These are phyloP conservation scores for Sylvilagus bachmani DNA, from an alignment of 2,113 vertebrate genomes.

Conservation along the genomic window DNA sequence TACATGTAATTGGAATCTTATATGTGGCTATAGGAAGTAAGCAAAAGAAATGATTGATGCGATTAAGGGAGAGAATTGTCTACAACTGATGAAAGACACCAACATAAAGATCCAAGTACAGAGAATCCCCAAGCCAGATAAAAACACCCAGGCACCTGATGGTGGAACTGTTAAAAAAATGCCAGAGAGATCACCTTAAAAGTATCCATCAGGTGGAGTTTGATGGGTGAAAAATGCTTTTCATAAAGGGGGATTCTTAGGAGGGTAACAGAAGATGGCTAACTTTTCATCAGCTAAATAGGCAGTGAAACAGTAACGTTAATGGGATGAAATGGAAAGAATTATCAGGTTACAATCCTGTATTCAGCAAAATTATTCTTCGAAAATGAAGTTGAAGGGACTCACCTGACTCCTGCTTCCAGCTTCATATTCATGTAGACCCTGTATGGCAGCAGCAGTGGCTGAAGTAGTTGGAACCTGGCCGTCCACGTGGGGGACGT, in stretches of 20 bases:
- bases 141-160: neutral
- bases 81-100: neutral
- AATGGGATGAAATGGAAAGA: neutral
- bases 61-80: neutral
- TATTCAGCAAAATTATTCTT: conserved; percentile 11
- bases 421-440: too few relatives aligned
- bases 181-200: neutral
- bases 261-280: neutral
- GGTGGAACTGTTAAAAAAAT: neutral
- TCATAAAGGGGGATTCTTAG: neutral
- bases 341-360: neutral
- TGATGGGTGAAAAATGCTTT: accelerated
- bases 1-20: neutral
- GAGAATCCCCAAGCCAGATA: neutral
- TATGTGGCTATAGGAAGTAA: neutral
- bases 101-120: neutral
- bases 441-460: too few relatives aligned
- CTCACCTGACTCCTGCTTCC: too few relatives aligned
- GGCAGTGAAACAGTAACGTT: neutral
- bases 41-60: neutral
- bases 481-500: too few relatives aligned
- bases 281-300: neutral
- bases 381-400: neutral
- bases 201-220: neutral
- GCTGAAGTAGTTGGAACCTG: too few relatives aligned